These are phyloP conservation scores for Gnathonemus echidnorhynchus DNA, from an alignment of 2,113 vertebrate genomes.

Conservation along the genomic window DNA sequence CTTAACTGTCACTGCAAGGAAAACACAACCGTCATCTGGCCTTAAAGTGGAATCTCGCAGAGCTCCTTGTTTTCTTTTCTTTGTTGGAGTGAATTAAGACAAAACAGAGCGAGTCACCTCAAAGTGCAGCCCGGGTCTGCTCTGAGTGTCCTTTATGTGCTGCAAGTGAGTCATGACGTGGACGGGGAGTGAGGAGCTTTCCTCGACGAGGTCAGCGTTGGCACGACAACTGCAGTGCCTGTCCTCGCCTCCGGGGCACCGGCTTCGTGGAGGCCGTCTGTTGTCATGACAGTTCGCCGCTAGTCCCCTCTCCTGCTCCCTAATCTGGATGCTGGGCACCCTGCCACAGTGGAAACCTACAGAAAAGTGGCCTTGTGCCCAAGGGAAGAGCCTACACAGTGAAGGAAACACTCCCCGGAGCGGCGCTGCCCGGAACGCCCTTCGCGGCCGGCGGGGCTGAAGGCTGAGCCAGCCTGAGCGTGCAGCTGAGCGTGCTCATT, in stretches of 20 bases:
- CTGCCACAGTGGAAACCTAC: background rate
- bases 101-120: background rate
- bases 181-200: background rate
- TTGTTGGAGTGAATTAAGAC: background rate
- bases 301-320: background rate
- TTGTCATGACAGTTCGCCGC: background rate
- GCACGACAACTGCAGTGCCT: background rate
- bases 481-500: background rate
- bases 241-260: background rate
- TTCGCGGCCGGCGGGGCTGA: background rate
- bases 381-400: background rate
- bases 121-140: background rate
- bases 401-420: background rate
- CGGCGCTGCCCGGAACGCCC: background rate
- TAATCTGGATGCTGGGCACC: background rate
- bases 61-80: background rate
- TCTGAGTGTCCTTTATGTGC: background rate
- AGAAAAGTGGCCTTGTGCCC: background rate
- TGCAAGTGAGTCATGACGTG: background rate
- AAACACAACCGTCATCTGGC: background rate
- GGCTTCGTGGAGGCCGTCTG: background rate
- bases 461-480: background rate
- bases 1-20: constrained; percentile 18
- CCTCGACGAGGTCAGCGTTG: background rate
- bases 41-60: constrained; percentile 12